Base-by-base conservation (phyloP, 1,140 invertebrate genomes). In the Tenebrio molitor region DNA sequence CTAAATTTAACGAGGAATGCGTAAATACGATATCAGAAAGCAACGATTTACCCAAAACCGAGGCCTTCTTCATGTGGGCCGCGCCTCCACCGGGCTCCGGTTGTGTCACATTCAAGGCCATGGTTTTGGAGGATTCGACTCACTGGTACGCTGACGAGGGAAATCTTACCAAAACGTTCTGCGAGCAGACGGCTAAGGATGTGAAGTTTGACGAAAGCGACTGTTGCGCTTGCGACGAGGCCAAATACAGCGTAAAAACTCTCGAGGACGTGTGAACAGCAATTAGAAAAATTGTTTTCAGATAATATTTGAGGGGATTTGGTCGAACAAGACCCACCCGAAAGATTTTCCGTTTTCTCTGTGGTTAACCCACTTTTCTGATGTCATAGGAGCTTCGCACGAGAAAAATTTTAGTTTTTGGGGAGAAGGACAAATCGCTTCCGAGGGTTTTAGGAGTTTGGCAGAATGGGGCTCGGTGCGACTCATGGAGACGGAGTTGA, bases 351-450 rank as follows among this genome's bases (percentile, higher is more conserved):
- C 98, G 2, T 90, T 92, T 76, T 91, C 92, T 7, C 81, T 89
- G 14, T 96, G 94, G 91, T 84, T 98, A 73, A 96, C 97, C 0
- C 97, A 99, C 83, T 99, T 99, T 85, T 99, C 97, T 7, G 97
- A 99, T 84, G 89, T 99, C 17, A 95, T 99, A 75, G 98, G 98
- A 0, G 97, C 96, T 3, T 94, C 95, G 0, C 98, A 99, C 81
- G 92, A 92, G 42, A 87, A 89, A 0, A 93, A 95, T 79, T 99
- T 97, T 81, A 89, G 90, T 7, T 95, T 99, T 78, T 99, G 97
- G 97, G 92, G 95, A 6, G 93, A 96, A 78, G 96, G 96, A 21
- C 91, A 93, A 50, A 89, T 92, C 68, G 94, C 98, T 4, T 93
- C 93, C 0, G 94, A 97, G 79, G 98, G 97, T 8, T 93, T 99